phyloP scores from a whole-genome alignment of 2,888 invertebrate species.

The Heliconius ethilla region DNA sequence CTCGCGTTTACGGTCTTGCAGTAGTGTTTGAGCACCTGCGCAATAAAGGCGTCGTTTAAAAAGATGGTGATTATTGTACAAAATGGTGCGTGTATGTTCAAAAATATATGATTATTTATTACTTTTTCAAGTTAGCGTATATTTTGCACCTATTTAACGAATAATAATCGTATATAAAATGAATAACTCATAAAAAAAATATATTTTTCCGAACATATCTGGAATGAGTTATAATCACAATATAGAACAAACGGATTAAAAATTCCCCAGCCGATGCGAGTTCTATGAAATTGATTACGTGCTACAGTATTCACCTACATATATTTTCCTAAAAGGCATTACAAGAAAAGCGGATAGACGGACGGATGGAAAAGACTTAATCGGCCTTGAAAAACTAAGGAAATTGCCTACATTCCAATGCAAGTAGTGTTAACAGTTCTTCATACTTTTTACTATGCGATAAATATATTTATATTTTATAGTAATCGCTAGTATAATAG shows the following conservation, averaged over 20 bases:
- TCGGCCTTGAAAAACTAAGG: slow-evolving; percentile 41
- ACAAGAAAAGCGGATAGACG: slow-evolving; percentile 34
- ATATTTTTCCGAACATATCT: background rate
- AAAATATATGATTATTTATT: too few species aligned
- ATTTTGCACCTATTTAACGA: too few species aligned
- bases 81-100: too few species aligned
- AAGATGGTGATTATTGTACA: too few species aligned
- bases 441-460: background rate
- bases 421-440: slow-evolving; percentile 3
- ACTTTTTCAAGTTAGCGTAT: too few species aligned
- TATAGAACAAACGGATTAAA: slow-evolving; percentile 3
- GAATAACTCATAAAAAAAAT: background rate
- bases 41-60: too few species aligned
- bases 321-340: slow-evolving; percentile 15
- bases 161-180: background rate
- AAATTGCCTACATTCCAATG: slow-evolving; percentile 33
- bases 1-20: too few species aligned
- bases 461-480: background rate
- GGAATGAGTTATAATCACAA: background rate
- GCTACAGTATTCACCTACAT: background rate
- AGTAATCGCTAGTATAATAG: background rate
- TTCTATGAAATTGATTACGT: slow-evolving; percentile 4
- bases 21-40: too few species aligned
- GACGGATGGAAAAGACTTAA: slow-evolving; percentile 26
- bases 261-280: background rate